Conservation (phyloP, 2,113 vertebrate genomes). For the Phrynosoma platyrhinos region DNA sequence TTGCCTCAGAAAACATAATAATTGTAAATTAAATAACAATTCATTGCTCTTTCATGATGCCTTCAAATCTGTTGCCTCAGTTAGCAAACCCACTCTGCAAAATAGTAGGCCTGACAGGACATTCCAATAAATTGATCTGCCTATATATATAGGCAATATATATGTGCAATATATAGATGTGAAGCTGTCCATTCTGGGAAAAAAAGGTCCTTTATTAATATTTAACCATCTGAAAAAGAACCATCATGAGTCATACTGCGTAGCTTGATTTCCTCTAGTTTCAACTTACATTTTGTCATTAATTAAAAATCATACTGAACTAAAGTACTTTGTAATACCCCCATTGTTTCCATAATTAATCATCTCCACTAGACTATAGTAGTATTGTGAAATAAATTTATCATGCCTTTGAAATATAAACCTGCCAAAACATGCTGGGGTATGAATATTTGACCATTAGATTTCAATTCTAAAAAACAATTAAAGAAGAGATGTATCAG, state of each 20-base stretch:
- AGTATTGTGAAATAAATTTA: neutral
- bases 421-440: neutral
- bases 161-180: too few species aligned
- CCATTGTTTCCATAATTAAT: neutral
- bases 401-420: neutral
- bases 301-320: neutral
- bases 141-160: too few species aligned
- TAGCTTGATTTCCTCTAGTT: neutral
- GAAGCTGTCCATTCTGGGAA: too few species aligned
- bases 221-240: neutral
- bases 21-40: neutral
- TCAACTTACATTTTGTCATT: too few species aligned
- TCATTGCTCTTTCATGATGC: neutral
- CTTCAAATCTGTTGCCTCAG: neutral
- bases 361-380: neutral
- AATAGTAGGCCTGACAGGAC: neutral
- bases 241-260: neutral
- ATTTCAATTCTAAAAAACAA: neutral
- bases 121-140: too few species aligned
- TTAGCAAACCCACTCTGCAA: neutral
- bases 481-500: neutral
- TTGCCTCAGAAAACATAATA: neutral
- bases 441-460: neutral
- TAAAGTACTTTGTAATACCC: neutral
- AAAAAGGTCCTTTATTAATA: neutral